phyloP scores from a whole-genome alignment of 2,113 vertebrate species.

The Alces alces region DNA sequence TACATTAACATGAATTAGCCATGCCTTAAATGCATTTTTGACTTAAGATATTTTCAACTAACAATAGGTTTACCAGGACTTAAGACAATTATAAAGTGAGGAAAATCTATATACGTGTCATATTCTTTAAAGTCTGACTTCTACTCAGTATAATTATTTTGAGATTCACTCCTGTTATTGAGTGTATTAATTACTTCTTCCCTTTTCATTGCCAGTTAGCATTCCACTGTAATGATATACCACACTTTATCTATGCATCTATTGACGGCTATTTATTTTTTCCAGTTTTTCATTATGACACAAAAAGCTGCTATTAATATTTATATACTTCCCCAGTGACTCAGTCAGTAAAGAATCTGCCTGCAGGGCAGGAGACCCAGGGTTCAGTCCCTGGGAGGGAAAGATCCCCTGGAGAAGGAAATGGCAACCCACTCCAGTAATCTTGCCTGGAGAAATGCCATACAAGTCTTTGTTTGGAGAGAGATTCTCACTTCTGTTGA shows the following conservation, averaged over 20 bases:
- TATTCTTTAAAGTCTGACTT: not conserved
- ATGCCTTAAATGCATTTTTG: not conserved
- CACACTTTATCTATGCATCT: not conserved
- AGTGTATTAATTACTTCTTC: not conserved
- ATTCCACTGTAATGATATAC: not conserved
- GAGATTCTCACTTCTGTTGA: not conserved
- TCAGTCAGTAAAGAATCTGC: not conserved
- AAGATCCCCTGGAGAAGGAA: not conserved
- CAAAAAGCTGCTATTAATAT: not conserved
- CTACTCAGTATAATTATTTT: not conserved
- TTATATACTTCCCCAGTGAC: not conserved
- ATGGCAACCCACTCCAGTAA: not conserved
- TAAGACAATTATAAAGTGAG: not conserved
- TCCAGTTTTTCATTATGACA: not conserved
- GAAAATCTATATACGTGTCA: not conserved
- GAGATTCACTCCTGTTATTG: not conserved
- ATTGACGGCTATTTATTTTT: not conserved
- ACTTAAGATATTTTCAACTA: not conserved
- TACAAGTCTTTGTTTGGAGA: not conserved
- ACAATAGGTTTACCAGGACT: not conserved
- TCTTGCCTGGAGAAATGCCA: not conserved
- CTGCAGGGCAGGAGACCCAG: not conserved
- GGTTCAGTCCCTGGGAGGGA: not conserved
- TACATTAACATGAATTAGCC: no score
- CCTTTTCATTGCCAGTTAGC: not conserved